Base-by-base conservation (phyloP, 2,888 invertebrate species). In the Nemapogon koenigi region DNA sequence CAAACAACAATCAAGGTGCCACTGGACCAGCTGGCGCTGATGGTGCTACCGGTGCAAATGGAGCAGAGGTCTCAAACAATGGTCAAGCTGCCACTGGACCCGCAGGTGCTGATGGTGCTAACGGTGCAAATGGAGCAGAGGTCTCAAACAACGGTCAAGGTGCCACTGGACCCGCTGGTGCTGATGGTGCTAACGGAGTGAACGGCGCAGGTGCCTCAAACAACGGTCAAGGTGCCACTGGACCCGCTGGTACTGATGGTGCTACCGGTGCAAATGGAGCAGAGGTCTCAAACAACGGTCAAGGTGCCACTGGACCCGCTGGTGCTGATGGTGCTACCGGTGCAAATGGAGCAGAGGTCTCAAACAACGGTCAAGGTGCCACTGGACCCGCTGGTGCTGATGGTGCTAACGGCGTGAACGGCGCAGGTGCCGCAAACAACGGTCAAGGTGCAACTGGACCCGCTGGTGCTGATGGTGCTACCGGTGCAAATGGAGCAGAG, bases 1-100 rank as follows among this genome's bases (percentile, higher is more conserved):
- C 27, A 7, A 26, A 29, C 13, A 38, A 41, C 11, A 18, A 16
- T 26, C n/a, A n/a, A n/a, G 28, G n/a, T 19, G 37, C 13, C 13
- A 11, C 29, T 30, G 40, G 35, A 19, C n/a, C n/a, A 4, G 28
- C 7, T 26, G 19, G 4, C 32, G 28, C 2, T n/a, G 28, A 29
- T n/a, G 11, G 10, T 22, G 27, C 27, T 35, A 35, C 7, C 42
- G 32, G 25, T 40, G 8, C 27, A 13, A 14, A 40, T 17, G 37
- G 13, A 11, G 11, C 26, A 17, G 16, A n/a, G 18, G 3, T 40
- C 6, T n/a, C 27, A 7, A 26, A 29, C 13, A 38, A 41, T 14
- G 25, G 19, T 26, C n/a, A n/a, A n/a, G 28, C 13, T 19, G 37
- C 13, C 13, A 11, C 29, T 30, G 40, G 35, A 19, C n/a, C n/a